These are phyloP conservation scores for Dryobates pubescens DNA, from an alignment of 2,797 vertebrate species.

Conservation along the genomic window DNA sequence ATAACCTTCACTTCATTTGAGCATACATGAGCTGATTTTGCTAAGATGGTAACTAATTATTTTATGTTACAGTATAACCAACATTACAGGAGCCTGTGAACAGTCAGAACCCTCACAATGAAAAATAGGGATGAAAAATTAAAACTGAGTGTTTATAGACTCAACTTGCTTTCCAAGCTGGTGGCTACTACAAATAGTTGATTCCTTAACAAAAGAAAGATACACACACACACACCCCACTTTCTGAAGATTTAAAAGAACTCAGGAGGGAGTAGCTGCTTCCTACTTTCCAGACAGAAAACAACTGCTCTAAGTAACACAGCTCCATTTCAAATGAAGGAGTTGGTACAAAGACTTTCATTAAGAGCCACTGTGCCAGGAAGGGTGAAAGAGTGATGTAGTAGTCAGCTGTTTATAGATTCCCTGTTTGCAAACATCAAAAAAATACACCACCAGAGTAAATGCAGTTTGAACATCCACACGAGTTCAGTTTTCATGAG, in stretches of 20 bases:
- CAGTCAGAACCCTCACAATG: background rate
- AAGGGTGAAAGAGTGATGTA: background rate
- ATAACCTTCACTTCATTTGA: background rate
- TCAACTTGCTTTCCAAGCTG: background rate
- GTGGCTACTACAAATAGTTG: background rate
- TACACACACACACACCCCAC: too few species aligned
- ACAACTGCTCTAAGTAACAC: background rate
- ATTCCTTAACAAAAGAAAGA: background rate
- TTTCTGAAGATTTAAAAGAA: background rate
- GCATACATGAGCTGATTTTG: background rate
- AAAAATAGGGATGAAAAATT: background rate
- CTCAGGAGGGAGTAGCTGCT: background rate
- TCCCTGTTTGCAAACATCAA: background rate
- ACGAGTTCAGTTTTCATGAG: background rate
- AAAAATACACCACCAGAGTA: background rate
- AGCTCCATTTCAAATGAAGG: background rate
- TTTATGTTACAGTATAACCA: background rate
- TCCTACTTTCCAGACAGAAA: background rate
- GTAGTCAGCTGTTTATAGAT: background rate
- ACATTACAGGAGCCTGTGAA: background rate
- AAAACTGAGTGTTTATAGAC: background rate
- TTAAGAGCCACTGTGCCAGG: background rate
- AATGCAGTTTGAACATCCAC: background rate
- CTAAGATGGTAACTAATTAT: background rate
- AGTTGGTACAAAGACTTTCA: background rate